A percentile compares a stretch with the other conserved stretches of the same genome.
phyloP scores from a whole-genome alignment of 2,888 invertebrate genomes.

The Lasioglossum vierecki region DNA sequence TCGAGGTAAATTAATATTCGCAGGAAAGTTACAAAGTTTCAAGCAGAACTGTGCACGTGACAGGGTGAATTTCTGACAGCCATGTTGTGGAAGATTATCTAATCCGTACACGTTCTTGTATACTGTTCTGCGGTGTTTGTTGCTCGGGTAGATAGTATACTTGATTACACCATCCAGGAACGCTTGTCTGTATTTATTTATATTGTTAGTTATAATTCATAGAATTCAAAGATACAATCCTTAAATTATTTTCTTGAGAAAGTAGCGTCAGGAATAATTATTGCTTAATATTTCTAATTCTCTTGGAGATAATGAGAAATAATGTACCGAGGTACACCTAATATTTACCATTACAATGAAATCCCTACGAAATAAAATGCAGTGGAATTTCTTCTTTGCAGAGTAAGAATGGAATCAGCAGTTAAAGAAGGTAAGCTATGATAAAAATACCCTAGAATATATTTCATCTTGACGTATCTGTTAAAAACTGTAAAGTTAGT shows the following conservation, averaged over 20 bases:
- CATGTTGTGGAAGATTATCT: constrained; percentile 8
- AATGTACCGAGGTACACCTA: too few species aligned
- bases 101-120: constrained; percentile 8
- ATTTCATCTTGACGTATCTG: too few species aligned
- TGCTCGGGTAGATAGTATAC: neutral
- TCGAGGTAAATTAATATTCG: neutral
- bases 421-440: neutral
- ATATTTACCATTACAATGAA: neutral
- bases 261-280: too few species aligned
- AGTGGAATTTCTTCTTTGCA: too few species aligned
- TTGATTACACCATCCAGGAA: neutral
- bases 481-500: neutral
- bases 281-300: too few species aligned
- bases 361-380: too few species aligned
- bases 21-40: neutral
- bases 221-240: too few species aligned
- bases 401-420: too few species aligned
- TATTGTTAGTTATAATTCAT: neutral
- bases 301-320: too few species aligned
- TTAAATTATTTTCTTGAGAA: too few species aligned
- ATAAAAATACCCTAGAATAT: too few species aligned
- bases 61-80: neutral
- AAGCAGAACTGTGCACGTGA: neutral
- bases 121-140: constrained; percentile 1
- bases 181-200: neutral